Percentiles rank a stretch among this genome's conserved stretches.
Evolutionary conservation across 2,797 vertebrate species (phyloP).

Genomic region (Botia kubotai): DNA sequence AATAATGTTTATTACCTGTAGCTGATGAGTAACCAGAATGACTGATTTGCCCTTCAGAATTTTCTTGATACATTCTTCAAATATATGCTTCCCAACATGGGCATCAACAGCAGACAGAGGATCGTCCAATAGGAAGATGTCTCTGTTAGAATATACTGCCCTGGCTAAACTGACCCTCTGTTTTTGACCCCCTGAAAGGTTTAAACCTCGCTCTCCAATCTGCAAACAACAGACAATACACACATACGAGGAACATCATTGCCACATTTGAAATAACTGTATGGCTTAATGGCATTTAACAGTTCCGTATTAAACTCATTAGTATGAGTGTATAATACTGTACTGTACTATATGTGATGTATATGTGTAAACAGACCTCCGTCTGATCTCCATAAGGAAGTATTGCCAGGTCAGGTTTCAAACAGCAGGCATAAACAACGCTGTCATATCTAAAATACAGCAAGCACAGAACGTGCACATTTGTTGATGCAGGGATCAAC

Average conservation of each 20-base stretch:
- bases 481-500: conserved; percentile 7
- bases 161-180: conserved; percentile 83
- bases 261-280: neutral
- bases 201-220: conserved; percentile 82
- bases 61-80: conserved; percentile 81
- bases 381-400: conserved; percentile 82
- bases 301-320: neutral
- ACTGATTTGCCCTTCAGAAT: conserved; percentile 76
- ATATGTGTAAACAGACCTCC: conserved; percentile 70
- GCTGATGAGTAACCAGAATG: conserved; percentile 80
- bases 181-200: conserved; percentile 85
- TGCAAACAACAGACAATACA: conserved; percentile 57
- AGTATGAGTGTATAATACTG: too few relatives aligned
- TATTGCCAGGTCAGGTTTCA: conserved; percentile 75
- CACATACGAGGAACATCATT: neutral
- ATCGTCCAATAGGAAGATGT: conserved; percentile 83
- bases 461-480: neutral
- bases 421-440: conserved; percentile 72
- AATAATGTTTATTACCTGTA: conserved; percentile 74
- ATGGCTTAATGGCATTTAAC: neutral
- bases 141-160: conserved; percentile 77
- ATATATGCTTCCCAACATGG: conserved; percentile 81
- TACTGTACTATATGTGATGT: neutral
- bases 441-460: conserved; percentile 75
- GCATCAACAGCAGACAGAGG: conserved; percentile 82